Evolutionary conservation across 2,113 vertebrate genomes (phyloP).

Genomic region (Sminthopsis crassicaudata): DNA sequence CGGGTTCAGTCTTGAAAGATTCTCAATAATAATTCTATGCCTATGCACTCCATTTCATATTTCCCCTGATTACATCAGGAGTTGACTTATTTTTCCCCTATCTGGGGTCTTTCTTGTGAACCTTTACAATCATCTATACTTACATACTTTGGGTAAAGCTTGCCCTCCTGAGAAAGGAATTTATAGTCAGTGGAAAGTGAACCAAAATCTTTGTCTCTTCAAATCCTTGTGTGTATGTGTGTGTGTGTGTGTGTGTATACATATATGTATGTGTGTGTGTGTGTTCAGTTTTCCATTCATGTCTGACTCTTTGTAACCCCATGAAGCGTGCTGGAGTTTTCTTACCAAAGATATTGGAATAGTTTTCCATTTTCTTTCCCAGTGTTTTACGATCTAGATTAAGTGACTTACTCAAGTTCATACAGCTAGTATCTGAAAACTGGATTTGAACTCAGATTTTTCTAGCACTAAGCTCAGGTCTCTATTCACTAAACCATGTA

Average conservation of each 20-base stretch:
- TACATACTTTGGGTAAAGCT: neutral
- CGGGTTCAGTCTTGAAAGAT: neutral
- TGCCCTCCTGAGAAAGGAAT: neutral
- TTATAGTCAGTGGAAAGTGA: neutral
- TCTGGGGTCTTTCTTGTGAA: neutral
- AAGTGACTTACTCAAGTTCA: neutral
- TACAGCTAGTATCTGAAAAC: neutral
- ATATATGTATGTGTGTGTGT: neutral
- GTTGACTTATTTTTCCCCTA: neutral
- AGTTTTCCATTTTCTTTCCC: neutral
- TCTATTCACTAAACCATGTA: neutral
- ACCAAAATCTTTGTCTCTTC: neutral
- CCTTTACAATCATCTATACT: neutral
- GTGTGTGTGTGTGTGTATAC: neutral
- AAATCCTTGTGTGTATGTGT: neutral
- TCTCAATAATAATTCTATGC: neutral
- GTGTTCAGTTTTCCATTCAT: neutral
- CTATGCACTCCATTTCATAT: neutral
- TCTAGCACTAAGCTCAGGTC: neutral
- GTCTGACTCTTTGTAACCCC: neutral
- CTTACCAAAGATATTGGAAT: neutral
- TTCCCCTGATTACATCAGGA: neutral
- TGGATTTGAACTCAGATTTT: neutral
- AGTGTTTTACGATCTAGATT: neutral
- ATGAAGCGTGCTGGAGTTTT: neutral